Evolutionary conservation across 2,113 vertebrate genomes (phyloP), one percentile per base, ranked within the genome.

Genomic region (Pithys albifrons): DNA sequence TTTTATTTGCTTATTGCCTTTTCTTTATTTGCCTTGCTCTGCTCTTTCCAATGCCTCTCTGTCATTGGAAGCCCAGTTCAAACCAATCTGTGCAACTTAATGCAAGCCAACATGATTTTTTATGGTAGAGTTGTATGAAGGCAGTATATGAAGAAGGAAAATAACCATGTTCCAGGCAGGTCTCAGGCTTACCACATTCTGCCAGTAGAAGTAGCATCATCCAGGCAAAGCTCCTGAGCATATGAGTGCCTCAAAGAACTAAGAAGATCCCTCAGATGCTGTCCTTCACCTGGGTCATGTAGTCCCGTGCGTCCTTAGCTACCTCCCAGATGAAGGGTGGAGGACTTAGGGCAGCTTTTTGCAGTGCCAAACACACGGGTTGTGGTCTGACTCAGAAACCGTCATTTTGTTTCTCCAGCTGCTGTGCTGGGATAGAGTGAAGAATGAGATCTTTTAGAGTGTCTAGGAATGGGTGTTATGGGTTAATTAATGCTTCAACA

Each of bases 401-500:
- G 33, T 10, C 11, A 12, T 45, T 82, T 69, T 82, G 24, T 61
- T 89, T 78, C 61, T 72, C 66, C 46, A 57, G 66, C 70, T 48
- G 23, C 41, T 74, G 58, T 49, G 24, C 70, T 75, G 81, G 58
- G 37, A n/a, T 24, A 46, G 25, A 87, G 13, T 0, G 0, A 82
- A 85, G 81, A 78, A 84, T 14, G 11, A 72, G 48, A 69, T 67
- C 35, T 89, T 75, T 80, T 11, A 64, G 73, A 46, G 15, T 29
- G 73, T 54, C 77, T 65, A 27, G 59, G 49, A 46, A 65, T 88
- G 66, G 81, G 27, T 41, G 49, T 52, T 89, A 73, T 25, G 29
- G 51, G 77, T 91, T 97, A 96, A 96, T 94, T 96, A 96, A 94
- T 83, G 81, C 29, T 89, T 72, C 81, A 79, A 88, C 49, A 46